Percentiles rank a stretch among this genome's conserved stretches.
Conservation (phyloP, 2,888 invertebrate species). For the Nomada flava region DNA sequence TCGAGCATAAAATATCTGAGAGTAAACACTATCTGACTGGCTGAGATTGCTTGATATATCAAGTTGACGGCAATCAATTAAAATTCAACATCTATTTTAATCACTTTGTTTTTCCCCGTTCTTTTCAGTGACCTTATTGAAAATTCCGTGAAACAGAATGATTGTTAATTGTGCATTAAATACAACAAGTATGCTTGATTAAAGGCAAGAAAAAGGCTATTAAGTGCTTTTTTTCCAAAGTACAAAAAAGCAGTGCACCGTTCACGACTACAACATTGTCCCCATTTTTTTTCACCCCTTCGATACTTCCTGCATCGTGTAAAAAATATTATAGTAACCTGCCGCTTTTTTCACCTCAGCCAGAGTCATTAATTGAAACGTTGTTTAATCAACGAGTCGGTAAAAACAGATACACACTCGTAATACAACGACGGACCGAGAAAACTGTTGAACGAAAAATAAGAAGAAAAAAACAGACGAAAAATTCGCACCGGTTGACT, state of each 20-base stretch:
- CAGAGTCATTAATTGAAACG: constrained; percentile 38
- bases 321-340: constrained; percentile 1
- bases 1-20: neutral
- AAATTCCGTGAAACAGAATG: no score
- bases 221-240: neutral
- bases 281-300: constrained; percentile 21
- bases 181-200: neutral
- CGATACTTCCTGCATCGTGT: constrained; percentile 12
- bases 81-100: no score
- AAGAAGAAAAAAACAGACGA: neutral
- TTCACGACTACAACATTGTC: constrained; percentile 23
- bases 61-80: no score
- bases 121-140: no score
- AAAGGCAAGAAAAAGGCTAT: neutral
- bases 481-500: constrained; percentile 22
- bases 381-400: constrained; percentile 22
- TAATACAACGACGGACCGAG: neutral
- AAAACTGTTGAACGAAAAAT: neutral
- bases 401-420: neutral
- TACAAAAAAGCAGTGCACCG: constrained; percentile 11
- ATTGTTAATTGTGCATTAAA: no score
- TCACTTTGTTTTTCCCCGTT: no score
- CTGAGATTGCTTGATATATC: no score
- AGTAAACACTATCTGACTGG: no score
- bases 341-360: neutral